Base-by-base conservation (phyloP, 2,113 vertebrate genomes). In the Pelecanus crispus region DNA sequence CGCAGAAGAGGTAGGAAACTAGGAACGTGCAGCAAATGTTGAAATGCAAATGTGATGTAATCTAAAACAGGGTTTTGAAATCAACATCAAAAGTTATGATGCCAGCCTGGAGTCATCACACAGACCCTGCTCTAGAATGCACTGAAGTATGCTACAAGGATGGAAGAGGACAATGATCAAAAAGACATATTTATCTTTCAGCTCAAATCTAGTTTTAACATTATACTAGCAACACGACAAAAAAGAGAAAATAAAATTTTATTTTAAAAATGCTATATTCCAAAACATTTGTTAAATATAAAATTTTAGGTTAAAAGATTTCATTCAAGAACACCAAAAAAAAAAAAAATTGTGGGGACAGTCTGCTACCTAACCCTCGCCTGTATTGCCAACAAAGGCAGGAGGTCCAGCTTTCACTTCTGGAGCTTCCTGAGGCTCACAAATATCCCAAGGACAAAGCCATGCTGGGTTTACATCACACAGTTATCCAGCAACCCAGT, bases 341-440 rank as follows among this genome's bases (percentile, higher is more conserved):
- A 36, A 8, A 13, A 55, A 31, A 17, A 22, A 15, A 3, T 0
- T 2, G 0, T 1, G 7, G 11, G 4, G 3, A 13, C 21, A 55
- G 36, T 38, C 44, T 44, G 26, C 49, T 49, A 38, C 66, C 50
- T 31, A 74, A 53, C 17, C 7, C 4, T 3, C 47, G 12, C 6
- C 34, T 45, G 16, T 22, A 45, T n/a, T 83, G 44, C 55, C 50
- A 52, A 19, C 40, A 44, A 68, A 68, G 40, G 28, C 53, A 58
- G 2, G 21, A 75, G 17, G 28, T 55, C 26, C 1, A 17, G 31
- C 31, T n/a, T 52, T n/a, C 17, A 10, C 63, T 65, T 70, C 63
- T 25, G 6, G 38, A 83, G 75, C 24, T 40, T 52, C 44, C 58
- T 32, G 83, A 45, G 66, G 72, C 50, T 91, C 59, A 52, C 17